Percentiles rank a stretch among this genome's conserved stretches.
Evolutionary conservation across 2,113 vertebrate genomes (phyloP).

Genomic region (Centropus bengalensis): DNA sequence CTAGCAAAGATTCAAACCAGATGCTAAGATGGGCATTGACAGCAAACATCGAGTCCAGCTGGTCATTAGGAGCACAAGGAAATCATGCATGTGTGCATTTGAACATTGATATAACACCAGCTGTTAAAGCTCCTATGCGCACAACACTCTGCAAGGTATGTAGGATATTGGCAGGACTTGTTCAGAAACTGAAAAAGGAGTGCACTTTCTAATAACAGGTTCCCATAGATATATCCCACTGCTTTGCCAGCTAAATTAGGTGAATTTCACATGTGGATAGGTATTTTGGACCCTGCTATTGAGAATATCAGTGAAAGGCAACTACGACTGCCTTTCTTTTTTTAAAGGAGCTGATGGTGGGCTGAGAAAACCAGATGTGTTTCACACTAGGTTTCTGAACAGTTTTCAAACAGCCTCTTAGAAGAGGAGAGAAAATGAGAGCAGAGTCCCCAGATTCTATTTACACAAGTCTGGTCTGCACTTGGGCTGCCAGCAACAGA

Average conservation of each 20-base stretch:
- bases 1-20: background rate
- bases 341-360: background rate
- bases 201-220: background rate
- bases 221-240: background rate
- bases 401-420: background rate
- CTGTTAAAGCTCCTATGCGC: background rate
- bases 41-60: background rate
- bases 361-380: background rate
- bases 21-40: background rate
- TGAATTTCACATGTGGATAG: background rate
- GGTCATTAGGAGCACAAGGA: background rate
- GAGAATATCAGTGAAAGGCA: background rate
- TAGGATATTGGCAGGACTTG: background rate
- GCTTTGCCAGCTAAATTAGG: constrained; percentile 19
- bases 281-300: constrained; percentile 4
- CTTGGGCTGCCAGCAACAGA: fast-evolving
- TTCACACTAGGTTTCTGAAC: background rate
- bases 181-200: background rate
- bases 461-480: background rate
- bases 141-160: background rate
- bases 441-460: background rate
- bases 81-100: background rate
- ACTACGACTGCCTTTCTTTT: background rate
- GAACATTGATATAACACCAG: background rate
- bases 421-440: background rate